Conservation (phyloP, 2,797 vertebrate species). For the Gobio occitaniae region DNA sequence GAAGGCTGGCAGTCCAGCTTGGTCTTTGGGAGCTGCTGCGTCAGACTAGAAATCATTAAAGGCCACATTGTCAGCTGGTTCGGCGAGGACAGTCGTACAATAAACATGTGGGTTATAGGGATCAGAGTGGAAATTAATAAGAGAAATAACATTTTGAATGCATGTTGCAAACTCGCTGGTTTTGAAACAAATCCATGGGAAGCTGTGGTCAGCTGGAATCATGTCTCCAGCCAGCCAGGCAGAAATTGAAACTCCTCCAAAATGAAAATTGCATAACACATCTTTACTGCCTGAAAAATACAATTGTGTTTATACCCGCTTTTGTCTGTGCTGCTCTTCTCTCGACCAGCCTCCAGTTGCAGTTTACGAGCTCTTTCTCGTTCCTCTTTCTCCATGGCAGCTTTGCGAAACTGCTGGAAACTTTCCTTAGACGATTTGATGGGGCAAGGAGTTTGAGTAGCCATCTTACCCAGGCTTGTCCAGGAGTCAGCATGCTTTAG, state of each 20-base stretch:
- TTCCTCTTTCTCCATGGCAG: conserved; percentile 85
- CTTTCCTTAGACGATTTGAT: conserved; percentile 86
- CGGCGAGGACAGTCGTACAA: conserved; percentile 2
- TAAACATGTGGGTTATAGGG: background rate
- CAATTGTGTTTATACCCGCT: conserved; percentile 73
- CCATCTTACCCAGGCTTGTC: conserved; percentile 82
- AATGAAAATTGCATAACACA: background rate
- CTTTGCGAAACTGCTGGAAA: conserved; percentile 88
- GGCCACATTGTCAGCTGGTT: conserved; percentile 37
- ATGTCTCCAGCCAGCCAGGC: background rate
- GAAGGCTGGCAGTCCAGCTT: conserved; percentile 46
- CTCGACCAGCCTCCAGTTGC: conserved; percentile 64
- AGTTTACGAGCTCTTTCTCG: conserved; percentile 77
- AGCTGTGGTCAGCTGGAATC: conserved; percentile 30
- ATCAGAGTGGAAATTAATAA: conserved; percentile 16
- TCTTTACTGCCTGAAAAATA: background rate
- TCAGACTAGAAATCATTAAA: conserved; percentile 49
- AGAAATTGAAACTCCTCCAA: conserved; percentile 4
- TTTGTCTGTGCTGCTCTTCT: conserved; percentile 68
- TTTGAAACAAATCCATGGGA: background rate
- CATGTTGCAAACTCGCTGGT: background rate
- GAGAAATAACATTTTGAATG: background rate
- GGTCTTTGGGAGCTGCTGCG: conserved; percentile 42
- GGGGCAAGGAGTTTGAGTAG: conserved; percentile 66
- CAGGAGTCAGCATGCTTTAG: conserved; percentile 86